Percentiles rank a stretch among this genome's conserved stretches.
phyloP scores from a whole-genome alignment of 2,797 vertebrate species.

The Brachyalestes nurse region DNA sequence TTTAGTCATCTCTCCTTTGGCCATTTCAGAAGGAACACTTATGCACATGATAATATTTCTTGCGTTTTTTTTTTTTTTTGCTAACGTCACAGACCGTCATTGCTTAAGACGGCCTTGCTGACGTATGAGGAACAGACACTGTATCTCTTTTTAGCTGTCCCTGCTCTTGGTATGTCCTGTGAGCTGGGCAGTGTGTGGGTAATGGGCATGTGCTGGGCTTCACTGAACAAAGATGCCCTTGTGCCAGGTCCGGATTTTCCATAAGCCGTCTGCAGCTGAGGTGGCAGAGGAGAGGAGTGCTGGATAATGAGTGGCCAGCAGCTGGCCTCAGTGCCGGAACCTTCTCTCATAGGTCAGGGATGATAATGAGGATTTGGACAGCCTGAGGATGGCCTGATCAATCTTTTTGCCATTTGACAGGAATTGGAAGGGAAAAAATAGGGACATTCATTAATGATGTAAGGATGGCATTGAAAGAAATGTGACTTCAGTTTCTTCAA shows the following conservation, averaged over 20 bases:
- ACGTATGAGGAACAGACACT: conserved; percentile 11
- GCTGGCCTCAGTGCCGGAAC: conserved; percentile 8
- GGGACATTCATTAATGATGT: not conserved
- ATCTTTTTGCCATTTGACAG: not conserved
- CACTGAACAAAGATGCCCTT: conserved; percentile 44
- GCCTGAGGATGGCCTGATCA: not conserved
- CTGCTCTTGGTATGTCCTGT: conserved; percentile 5
- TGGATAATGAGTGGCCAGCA: conserved; percentile 41
- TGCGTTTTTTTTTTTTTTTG: conserved; percentile 30
- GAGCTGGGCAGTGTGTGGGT: conserved; percentile 8
- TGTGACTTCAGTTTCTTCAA: not conserved
- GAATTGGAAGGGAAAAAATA: not conserved
- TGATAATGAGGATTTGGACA: conserved; percentile 30
- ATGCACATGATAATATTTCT: conserved; percentile 20
- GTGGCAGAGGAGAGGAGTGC: not conserved
- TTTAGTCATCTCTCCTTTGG: conserved; percentile 27
- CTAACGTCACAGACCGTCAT: conserved; percentile 28
- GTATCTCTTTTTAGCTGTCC: conserved; percentile 17
- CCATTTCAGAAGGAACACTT: conserved; percentile 22
- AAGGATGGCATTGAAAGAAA: not conserved
- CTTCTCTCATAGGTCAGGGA: not conserved
- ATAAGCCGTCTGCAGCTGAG: not conserved
- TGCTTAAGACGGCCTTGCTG: conserved; percentile 31
- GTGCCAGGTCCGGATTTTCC: not conserved
- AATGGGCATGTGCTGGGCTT: not conserved